Conservation (phyloP, 2,797 vertebrate species). For the Enteromius argenteus region DNA sequence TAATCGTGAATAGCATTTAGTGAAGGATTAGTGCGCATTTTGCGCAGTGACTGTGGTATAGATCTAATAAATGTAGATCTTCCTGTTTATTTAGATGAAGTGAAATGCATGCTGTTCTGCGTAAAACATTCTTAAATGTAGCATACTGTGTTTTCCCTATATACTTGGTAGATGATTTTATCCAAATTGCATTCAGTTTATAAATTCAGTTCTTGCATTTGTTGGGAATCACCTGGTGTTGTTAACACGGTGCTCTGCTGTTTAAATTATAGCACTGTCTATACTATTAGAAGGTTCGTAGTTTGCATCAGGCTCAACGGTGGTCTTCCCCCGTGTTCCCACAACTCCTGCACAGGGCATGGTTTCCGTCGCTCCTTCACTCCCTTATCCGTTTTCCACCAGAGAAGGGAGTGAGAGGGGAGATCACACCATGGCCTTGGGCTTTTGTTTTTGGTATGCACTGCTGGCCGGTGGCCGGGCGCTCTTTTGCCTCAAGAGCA, state of each 20-base stretch:
- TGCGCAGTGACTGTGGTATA: neutral
- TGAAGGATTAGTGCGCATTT: neutral
- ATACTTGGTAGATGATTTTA: neutral
- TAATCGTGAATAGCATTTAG: neutral
- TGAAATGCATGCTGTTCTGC: neutral
- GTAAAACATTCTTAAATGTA: neutral
- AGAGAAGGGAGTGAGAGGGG: constrained; percentile 70
- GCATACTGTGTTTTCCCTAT: neutral
- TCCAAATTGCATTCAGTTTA: neutral
- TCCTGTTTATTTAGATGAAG: neutral
- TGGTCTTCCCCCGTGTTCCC: constrained; percentile 48
- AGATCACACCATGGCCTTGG: constrained; percentile 73
- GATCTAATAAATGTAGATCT: constrained; percentile 3
- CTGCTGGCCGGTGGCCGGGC: constrained; percentile 63
- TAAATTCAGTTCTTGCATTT: neutral
- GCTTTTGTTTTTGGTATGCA: constrained; percentile 68
- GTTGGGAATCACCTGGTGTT: neutral
- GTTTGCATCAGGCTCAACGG: constrained; percentile 24
- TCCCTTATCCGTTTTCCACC: constrained; percentile 62
- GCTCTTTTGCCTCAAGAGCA: constrained; percentile 31
- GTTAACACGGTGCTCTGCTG: neutral
- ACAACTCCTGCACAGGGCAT: constrained; percentile 59
- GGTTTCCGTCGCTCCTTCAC: constrained; percentile 61
- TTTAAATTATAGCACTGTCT: neutral
- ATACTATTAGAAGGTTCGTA: neutral